Evolutionary conservation across 2,113 vertebrate species (phyloP).

Genomic region (Glaucidium brasilianum): DNA sequence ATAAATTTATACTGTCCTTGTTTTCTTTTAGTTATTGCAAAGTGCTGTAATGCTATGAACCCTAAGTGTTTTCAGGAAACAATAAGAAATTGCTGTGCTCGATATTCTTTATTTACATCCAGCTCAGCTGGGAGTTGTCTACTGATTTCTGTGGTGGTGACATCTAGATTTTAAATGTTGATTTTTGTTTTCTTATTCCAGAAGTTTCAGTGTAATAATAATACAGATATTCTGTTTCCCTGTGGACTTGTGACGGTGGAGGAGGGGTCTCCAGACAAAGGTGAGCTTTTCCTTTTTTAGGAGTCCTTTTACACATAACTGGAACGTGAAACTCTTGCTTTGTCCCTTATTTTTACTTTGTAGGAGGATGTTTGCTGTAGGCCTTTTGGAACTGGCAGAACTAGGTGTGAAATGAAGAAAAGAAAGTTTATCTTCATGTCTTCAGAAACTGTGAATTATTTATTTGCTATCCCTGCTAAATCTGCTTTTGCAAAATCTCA

Average conservation of each 20-base stretch:
- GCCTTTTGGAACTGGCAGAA: not conserved
- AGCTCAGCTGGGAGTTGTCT: not conserved
- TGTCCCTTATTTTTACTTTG: not conserved
- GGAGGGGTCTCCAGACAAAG: not conserved
- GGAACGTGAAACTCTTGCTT: not conserved
- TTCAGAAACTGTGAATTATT: slow-evolving; percentile 8
- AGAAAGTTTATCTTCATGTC: not conserved
- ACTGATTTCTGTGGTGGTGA: not conserved
- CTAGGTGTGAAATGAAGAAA: not conserved
- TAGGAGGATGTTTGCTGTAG: not conserved
- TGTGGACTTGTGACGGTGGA: not conserved
- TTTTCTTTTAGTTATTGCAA: not conserved
- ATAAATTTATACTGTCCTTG: not conserved
- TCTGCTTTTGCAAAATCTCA: not conserved
- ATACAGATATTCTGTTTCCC: not conserved
- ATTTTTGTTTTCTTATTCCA: not conserved
- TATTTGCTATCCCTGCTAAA: not conserved
- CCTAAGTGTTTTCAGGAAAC: not conserved
- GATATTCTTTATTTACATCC: not conserved
- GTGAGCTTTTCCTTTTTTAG: not conserved
- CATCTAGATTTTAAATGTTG: not conserved
- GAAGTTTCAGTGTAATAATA: not conserved
- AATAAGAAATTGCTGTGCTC: not conserved
- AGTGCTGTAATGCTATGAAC: not conserved
- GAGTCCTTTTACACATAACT: not conserved